Evolutionary conservation across 2,797 vertebrate genomes (phyloP), one percentile per base, ranked within the genome.

Genomic region (Brachyalestes nurse): DNA sequence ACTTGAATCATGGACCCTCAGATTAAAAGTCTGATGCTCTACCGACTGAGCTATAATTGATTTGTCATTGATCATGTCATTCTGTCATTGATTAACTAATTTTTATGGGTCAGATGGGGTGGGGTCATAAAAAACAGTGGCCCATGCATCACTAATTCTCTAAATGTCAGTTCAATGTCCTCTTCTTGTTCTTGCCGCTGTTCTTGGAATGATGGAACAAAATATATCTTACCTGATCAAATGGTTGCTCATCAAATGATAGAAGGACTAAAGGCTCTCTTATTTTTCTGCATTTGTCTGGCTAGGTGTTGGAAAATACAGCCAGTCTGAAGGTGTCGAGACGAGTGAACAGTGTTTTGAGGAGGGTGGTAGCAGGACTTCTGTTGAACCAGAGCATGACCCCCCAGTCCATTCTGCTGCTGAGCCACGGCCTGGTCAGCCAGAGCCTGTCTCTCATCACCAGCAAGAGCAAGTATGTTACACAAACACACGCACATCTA

Each of bases 361-460:
- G 95, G 10, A 95, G 95, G 45, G 89, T 99, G 64, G 89, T 97
- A 84, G 87, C 94, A 78, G 98, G 98, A 75, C 92, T 99, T 82
- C 94, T 99, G 0, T 87, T 92, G 81, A 99, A 99, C 81, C 67
- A 84, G 0, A 95, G 93, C 72, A 95, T 99, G 96, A 94, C 87
- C 0, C 89, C 95, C 19, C 93, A 95, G 77, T 93, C 96, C 10
- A 87, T 98, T 13, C 94, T 99, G 0, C 91, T 99, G 81, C 95
- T 99, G 83, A 95, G 96, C 88, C 96, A 98, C 0, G 95, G 97
- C 23, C 94, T 99, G 85, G 90, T 99, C 90, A 98, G 95, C 89
- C 94, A 99, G 91, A 99, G 98, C 77, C 93, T 99, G 57, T 97
- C 96, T 0, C 92, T 99, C 69, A 91, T 99, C 80, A 97, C 96